Evolutionary conservation across 92 coral and sea anemone genomes (phyloP).

Genomic region (Zoanthus sociatus): DNA sequence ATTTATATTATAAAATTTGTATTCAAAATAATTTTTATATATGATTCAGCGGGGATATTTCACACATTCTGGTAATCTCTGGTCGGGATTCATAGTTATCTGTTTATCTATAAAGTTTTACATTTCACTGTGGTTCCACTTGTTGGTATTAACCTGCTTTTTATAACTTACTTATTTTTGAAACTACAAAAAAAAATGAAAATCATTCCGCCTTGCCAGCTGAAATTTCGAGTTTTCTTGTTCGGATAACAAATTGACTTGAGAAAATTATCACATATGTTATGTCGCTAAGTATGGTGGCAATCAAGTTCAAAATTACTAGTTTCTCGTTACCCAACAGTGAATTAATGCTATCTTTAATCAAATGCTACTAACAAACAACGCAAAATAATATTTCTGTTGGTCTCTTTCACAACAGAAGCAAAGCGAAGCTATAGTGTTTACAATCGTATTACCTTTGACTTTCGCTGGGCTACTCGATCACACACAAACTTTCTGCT

Average conservation of each 20-base stretch:
- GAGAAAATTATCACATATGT: not conserved
- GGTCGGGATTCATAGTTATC: too few relatives aligned
- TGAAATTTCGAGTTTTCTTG: constrained; percentile 13
- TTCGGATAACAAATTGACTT: not conserved
- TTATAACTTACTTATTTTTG: not conserved
- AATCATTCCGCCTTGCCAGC: not conserved
- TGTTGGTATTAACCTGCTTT: not conserved
- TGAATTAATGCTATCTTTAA: too few relatives aligned
- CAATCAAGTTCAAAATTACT: constrained; percentile 23
- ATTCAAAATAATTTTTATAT: not conserved
- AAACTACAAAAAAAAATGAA: constrained; percentile 5
- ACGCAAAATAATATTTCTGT: too few relatives aligned
- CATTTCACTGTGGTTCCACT: not conserved
- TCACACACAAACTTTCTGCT: constrained; percentile 21
- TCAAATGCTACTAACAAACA: too few relatives aligned
- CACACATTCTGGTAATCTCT: not conserved
- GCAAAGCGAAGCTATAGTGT: constrained; percentile 6
- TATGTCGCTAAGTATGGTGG: not conserved
- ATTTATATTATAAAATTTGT: not conserved
- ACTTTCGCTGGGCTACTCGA: not conserved
- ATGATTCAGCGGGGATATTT: not conserved
- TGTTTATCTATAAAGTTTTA: not conserved
- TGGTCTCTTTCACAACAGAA: not conserved
- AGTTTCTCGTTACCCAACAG: not conserved
- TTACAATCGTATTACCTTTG: not conserved